Base-by-base conservation (phyloP, 2,888 invertebrate species). In the Erpobdella octoculata region DNA sequence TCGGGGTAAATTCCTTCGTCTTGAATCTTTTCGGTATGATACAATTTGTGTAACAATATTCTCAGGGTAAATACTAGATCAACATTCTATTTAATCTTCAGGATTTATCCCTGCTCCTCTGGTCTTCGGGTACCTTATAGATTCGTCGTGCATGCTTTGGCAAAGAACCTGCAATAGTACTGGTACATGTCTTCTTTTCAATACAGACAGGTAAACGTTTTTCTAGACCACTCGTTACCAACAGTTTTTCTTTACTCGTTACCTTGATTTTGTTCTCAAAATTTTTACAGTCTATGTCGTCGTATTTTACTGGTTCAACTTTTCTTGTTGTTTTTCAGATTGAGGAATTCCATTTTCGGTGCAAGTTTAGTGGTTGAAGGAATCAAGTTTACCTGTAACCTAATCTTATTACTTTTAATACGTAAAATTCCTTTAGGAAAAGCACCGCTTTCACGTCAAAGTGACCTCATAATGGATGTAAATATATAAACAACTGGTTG, bases 31-130 rank as follows among this genome's bases (percentile, higher is more conserved):
- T 76, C 6, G 73, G 76, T 75, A 36, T n/a, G n/a, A n/a, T n/a
- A n/a, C n/a, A n/a, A n/a, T n/a, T n/a, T n/a, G n/a, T n/a, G n/a
- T n/a, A n/a, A n/a, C n/a, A n/a, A n/a, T n/a, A n/a, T n/a, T n/a
- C n/a, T n/a, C n/a, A n/a, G n/a, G n/a, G n/a, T 67, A 9, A 9
- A 41, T 21, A 28, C 31, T 64, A 33, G 21, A 12, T 31, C 8
- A 21, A 35, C 37, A 9, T 70, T 31, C 28, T 41, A 59, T 18
- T 8, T 18, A 41, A 41, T 62, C 59, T 65, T 4, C 73, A 76
- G 76, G 73, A 48, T 74, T 76, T 36, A 73, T 76, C 2, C 76
- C 76, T 21, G 71, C 72, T 18, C 76, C 76, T 6, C 37, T 76
- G n/a, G 12, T 76, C 31, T 74, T 73, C 41, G 76, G 76, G 5